Evolutionary conservation across 1,140 invertebrate genomes (phyloP).

Genomic region (Trichonephila inaurata): DNA sequence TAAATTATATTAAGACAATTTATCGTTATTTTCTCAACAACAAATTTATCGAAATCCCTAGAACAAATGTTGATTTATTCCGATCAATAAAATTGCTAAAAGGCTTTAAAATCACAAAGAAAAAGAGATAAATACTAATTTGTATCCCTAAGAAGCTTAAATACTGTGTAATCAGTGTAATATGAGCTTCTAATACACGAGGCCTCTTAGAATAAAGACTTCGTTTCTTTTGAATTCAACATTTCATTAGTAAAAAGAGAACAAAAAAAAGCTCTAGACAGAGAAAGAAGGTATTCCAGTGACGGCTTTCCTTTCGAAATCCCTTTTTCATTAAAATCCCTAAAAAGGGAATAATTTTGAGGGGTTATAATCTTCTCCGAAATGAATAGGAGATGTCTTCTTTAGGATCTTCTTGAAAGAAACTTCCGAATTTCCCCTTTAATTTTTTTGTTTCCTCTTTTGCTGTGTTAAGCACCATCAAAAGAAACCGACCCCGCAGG

Average conservation of each 20-base stretch:
- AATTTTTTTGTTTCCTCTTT: neutral
- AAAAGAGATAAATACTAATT: neutral
- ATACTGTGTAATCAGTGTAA: neutral
- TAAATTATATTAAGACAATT: too few species aligned
- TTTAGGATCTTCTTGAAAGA: neutral
- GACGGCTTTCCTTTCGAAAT: neutral
- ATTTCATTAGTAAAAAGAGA: neutral
- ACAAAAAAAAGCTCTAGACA: neutral
- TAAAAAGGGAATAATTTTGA: conserved; percentile 42
- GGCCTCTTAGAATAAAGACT: neutral
- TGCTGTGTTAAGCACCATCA: neutral
- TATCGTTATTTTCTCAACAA: too few species aligned
- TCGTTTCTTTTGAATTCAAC: neutral
- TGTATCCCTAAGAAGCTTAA: neutral
- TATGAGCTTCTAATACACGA: neutral
- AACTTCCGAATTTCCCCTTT: neutral
- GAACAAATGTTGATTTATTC: neutral
- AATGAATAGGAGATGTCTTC: conserved; percentile 25
- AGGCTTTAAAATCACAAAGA: neutral
- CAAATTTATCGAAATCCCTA: too few species aligned
- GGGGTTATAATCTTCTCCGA: conserved; percentile 39
- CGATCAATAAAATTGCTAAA: neutral
- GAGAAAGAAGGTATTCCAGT: neutral
- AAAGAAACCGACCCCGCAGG: neutral
- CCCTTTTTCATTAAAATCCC: conserved; percentile 37